Percentiles rank a stretch among this genome's conserved stretches.
Evolutionary conservation across 2,113 vertebrate species (phyloP).

Genomic region (Rhadina sibilatrix): DNA sequence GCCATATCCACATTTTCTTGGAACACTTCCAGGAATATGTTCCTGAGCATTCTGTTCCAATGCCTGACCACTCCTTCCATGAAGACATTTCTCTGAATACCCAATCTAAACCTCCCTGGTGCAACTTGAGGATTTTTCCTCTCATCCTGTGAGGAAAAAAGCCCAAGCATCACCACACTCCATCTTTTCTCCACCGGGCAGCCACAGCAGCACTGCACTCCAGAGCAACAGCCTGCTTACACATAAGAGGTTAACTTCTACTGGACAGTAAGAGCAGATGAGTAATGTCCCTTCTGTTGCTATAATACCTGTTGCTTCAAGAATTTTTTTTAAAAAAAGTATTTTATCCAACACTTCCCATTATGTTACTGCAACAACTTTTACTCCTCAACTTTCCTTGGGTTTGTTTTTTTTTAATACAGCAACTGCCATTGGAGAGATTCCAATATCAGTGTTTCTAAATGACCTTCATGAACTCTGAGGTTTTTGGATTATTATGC

Average conservation of each 20-base stretch:
- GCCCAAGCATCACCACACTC: background rate
- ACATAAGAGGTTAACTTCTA: background rate
- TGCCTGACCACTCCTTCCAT: rapidly evolving
- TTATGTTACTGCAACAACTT: background rate
- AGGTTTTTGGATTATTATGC: background rate
- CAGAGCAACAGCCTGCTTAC: background rate
- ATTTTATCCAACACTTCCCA: background rate
- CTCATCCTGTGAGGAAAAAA: background rate
- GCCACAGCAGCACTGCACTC: background rate
- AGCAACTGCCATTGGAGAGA: background rate
- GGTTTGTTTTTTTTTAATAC: background rate
- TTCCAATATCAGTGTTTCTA: background rate
- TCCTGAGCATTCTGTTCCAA: background rate
- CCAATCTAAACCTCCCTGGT: background rate
- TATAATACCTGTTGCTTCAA: background rate
- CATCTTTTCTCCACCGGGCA: background rate
- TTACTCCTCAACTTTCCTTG: background rate
- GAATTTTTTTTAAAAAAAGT: background rate
- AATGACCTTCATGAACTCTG: rapidly evolving
- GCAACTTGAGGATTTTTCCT: background rate
- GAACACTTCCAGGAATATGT: background rate
- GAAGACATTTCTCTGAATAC: background rate
- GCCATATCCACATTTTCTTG: background rate
- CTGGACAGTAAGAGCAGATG: background rate
- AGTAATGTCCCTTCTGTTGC: background rate